Base-by-base conservation (phyloP, 2,797 vertebrate genomes). In the Ptychadena robeensis region DNA sequence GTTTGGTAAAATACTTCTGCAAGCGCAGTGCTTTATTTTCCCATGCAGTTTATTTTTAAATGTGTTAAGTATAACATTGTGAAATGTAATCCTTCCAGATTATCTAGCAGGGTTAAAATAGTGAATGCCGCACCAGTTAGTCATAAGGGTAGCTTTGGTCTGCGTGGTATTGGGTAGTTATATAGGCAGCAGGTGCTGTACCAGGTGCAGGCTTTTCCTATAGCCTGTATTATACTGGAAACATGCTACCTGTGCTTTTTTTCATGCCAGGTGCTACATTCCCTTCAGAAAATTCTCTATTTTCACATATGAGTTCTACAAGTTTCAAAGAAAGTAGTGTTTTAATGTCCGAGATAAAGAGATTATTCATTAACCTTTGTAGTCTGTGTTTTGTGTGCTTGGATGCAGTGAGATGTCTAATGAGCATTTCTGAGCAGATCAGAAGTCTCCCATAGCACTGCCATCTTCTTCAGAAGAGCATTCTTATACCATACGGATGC, bases 181-280 rank as follows among this genome's bases (percentile, higher is more conserved):
- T 88, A 59, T 87, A 79, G 30, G 67, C 83, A 88, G 81, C 86
- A 34, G 72, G 48, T 87, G 88, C 86, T 85, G 73, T 59, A 37
- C 72, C 80, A 82, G 80, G 80, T 75, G 80, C 80, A 86, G 86
- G 86, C 79, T 85, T 18, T 61, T 70, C 31, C 28, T 80, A n/a
- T 37, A 61, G 11, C 22, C 15, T 32, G 82, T 9, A 25, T 72
- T 22, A 27, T 11, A 32, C 25, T 15, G 8, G 34, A 14, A 18
- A 15, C 32, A 2, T 73, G 2, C 40, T 79, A 68, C 61, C 69
- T 75, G 4, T 59, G 63, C 59, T 68, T 27, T 73, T n/a, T 72
- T 12, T 59, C 2, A 73, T 66, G 35, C 63, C 59, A 53, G 68
- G 64, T 76, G 78, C 31, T 57, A 9, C 27, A 27, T 80, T 84